Conservation (phyloP, 2,113 vertebrate genomes). For the Rhinopomastus cyanomelas region DNA sequence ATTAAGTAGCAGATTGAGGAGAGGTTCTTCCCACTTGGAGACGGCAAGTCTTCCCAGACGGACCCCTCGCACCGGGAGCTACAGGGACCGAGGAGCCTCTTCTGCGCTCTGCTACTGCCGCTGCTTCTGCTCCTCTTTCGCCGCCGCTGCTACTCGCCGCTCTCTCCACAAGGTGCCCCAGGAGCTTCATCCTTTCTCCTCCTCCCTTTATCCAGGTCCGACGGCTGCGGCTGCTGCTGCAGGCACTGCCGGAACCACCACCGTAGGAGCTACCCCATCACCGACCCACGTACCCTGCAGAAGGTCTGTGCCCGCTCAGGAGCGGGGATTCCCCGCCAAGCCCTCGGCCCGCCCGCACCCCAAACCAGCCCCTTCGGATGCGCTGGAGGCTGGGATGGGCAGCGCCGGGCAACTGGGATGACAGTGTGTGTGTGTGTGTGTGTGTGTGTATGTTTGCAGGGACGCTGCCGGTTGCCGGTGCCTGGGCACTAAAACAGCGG, state of each 20-base stretch:
- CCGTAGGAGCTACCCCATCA: not conserved
- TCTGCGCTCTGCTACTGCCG: not conserved
- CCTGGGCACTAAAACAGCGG: not conserved
- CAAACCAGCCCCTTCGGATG: not conserved
- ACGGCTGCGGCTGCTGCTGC: not conserved
- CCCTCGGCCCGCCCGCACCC: not conserved
- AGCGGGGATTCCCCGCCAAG: not conserved
- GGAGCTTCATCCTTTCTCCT: slow-evolving; percentile 29
- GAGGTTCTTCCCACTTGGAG: slow-evolving; percentile 87
- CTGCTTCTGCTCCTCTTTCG: slow-evolving; percentile 15
- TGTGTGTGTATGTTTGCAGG: not conserved
- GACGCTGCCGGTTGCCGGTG: not conserved
- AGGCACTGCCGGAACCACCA: not conserved
- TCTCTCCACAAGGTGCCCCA: slow-evolving; percentile 54
- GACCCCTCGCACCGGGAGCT: slow-evolving; percentile 61
- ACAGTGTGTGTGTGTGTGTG: not conserved
- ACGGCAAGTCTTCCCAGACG: slow-evolving; percentile 77
- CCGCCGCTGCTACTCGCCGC: slow-evolving; percentile 23
- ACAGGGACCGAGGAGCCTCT: not conserved
- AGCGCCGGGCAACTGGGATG: not conserved
- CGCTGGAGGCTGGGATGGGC: not conserved
- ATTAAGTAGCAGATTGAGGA: slow-evolving; percentile 89
- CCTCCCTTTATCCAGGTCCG: not conserved
- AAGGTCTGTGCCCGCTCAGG: slow-evolving; percentile 52
- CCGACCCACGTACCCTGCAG: not conserved